Evolutionary conservation across 1,140 invertebrate genomes (phyloP).

Genomic region (Aricia agestis): DNA sequence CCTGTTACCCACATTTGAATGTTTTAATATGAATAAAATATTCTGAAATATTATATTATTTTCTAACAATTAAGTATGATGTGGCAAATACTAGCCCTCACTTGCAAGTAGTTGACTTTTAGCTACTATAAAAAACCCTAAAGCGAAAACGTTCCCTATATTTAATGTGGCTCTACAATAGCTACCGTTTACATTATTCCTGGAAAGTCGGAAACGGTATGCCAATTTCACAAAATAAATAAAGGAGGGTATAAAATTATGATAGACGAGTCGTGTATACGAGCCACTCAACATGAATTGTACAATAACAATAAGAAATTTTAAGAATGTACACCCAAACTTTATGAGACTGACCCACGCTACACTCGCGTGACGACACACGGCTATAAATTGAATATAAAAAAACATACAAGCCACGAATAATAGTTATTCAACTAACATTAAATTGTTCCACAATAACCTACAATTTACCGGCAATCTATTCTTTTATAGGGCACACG

Average conservation of each 20-base stretch:
- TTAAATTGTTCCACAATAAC: slow-evolving; percentile 66
- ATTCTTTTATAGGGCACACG: slow-evolving; percentile 67
- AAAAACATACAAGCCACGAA: slow-evolving; percentile 50
- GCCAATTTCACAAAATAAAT: neutral
- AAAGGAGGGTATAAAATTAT: neutral
- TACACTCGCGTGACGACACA: slow-evolving; percentile 60
- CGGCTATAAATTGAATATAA: slow-evolving; percentile 63
- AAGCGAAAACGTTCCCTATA: neutral
- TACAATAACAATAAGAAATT: slow-evolving; percentile 1
- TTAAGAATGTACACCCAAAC: neutral
- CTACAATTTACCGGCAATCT: slow-evolving; percentile 71
- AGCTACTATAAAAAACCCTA: neutral
- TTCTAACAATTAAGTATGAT: too few species aligned
- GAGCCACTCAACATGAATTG: neutral
- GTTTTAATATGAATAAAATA: too few species aligned
- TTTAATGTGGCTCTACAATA: neutral
- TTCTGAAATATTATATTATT: too few species aligned
- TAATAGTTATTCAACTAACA: slow-evolving; percentile 55
- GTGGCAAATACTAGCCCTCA: neutral
- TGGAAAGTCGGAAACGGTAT: neutral
- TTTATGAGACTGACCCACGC: slow-evolving; percentile 31
- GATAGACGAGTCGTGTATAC: neutral
- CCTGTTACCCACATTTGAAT: neutral
- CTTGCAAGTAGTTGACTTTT: too few species aligned
- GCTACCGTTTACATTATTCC: neutral